Evolutionary conservation across 1,140 invertebrate genomes (phyloP).

Genomic region (Drosophila micromelanica): DNA sequence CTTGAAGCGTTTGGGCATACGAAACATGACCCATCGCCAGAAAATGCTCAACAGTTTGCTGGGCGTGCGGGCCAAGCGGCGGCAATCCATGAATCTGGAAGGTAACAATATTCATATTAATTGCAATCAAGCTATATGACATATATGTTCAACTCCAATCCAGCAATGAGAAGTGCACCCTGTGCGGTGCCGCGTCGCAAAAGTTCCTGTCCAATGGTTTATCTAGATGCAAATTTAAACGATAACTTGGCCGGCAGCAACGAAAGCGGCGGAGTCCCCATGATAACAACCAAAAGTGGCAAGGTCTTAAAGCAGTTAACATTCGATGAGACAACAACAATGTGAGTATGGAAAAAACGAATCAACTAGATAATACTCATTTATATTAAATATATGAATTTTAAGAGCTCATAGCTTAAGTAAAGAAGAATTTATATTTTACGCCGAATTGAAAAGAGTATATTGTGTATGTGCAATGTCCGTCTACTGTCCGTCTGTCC

Average conservation of each 20-base stretch:
- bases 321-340: slow-evolving; percentile 62
- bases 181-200: slow-evolving; percentile 56
- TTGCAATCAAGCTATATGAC: not conserved
- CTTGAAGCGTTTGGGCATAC: slow-evolving; percentile 87
- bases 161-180: slow-evolving; percentile 38
- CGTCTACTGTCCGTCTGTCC: too few relatives aligned
- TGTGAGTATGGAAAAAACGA: slow-evolving; percentile 52
- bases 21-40: slow-evolving; percentile 87
- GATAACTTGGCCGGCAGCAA: slow-evolving; percentile 40
- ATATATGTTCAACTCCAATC: not conserved
- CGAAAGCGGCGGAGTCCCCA: slow-evolving; percentile 36
- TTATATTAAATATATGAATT: too few relatives aligned
- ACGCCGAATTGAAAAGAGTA: too few relatives aligned
- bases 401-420: too few relatives aligned
- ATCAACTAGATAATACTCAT: not conserved
- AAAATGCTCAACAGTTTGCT: slow-evolving; percentile 88
- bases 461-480: too few relatives aligned
- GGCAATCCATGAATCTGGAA: slow-evolving; percentile 77
- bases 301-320: slow-evolving; percentile 66
- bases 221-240: slow-evolving; percentile 41
- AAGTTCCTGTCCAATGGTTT: slow-evolving; percentile 70
- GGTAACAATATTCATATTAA: slow-evolving; percentile 32
- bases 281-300: slow-evolving; percentile 73
- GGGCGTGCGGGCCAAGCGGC: slow-evolving; percentile 86
- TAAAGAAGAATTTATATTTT: too few relatives aligned